Percentiles rank a stretch among this genome's conserved stretches.
Evolutionary conservation across 2,113 vertebrate species (phyloP).

Genomic region (Neopipo cinnamomea): DNA sequence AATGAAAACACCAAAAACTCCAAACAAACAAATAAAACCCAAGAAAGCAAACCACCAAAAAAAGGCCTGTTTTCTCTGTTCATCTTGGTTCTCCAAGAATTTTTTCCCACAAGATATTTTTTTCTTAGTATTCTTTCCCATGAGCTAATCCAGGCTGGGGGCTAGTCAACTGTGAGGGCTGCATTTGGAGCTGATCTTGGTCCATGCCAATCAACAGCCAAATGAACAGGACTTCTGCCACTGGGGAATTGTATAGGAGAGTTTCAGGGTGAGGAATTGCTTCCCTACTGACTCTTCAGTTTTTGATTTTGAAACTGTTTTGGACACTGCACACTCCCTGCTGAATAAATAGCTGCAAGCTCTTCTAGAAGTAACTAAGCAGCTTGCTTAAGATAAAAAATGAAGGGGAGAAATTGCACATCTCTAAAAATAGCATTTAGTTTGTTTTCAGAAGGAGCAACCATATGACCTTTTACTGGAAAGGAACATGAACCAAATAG

Average conservation of each 20-base stretch:
- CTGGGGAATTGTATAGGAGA: background rate
- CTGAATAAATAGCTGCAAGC: background rate
- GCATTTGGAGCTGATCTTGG: background rate
- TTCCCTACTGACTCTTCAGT: background rate
- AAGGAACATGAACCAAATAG: background rate
- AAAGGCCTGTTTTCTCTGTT: accelerated
- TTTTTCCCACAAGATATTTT: background rate
- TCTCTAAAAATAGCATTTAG: background rate
- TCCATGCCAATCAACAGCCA: background rate
- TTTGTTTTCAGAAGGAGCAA: background rate
- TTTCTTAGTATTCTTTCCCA: background rate
- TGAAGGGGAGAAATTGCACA: background rate
- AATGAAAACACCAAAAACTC: too few species aligned
- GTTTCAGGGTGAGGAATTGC: background rate
- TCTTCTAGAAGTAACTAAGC: background rate
- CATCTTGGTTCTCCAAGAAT: background rate
- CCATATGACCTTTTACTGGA: background rate
- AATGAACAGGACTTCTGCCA: background rate
- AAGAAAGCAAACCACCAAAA: background rate
- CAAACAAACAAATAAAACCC: background rate
- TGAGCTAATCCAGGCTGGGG: background rate
- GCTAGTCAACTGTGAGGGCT: background rate
- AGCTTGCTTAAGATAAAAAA: background rate
- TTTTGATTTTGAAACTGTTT: background rate
- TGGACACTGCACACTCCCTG: background rate